These are phyloP conservation scores for Drosophila fuyamai DNA, from an alignment of 1,140 invertebrate species.

Conservation along the genomic window DNA sequence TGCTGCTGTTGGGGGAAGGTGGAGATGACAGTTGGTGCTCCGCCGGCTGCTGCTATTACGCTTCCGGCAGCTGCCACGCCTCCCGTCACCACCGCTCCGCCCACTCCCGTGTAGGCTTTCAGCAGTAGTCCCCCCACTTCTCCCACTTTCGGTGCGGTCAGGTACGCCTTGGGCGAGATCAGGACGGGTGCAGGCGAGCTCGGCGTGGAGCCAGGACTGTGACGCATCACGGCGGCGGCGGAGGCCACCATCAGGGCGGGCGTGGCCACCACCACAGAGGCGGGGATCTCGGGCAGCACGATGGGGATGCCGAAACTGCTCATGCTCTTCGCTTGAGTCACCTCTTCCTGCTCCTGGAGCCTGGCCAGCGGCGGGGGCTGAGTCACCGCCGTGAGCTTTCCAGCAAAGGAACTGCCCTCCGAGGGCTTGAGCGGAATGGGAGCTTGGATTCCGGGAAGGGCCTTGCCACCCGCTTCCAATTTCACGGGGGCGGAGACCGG, in stretches of 20 bases:
- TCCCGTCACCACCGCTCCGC: background rate
- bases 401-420: conserved; percentile 31
- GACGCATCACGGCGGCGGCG: conserved; percentile 38
- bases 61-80: background rate
- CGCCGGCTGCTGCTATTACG: conserved; percentile 1
- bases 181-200: conserved; percentile 19
- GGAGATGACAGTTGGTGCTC: background rate
- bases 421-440: conserved; percentile 62
- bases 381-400: conserved; percentile 24
- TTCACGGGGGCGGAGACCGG: conserved; percentile 53
- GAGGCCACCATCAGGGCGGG: conserved; percentile 44
- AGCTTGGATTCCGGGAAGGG: conserved; percentile 45
- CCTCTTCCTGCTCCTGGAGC: background rate
- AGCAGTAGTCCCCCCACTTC: conserved; percentile 27
- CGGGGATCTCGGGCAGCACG: conserved; percentile 73
- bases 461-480: conserved; percentile 45
- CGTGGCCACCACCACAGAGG: conserved; percentile 68
- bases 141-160: conserved; percentile 2
- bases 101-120: conserved; percentile 39
- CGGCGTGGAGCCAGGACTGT: conserved; percentile 38
- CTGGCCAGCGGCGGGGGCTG: conserved; percentile 31
- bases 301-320: conserved; percentile 67
- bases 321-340: background rate
- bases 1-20: conserved; percentile 15
- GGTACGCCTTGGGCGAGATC: conserved; percentile 37